These are phyloP conservation scores for Ptychochromis oligacanthus DNA, from an alignment of 2,113 vertebrate species.

Conservation along the genomic window DNA sequence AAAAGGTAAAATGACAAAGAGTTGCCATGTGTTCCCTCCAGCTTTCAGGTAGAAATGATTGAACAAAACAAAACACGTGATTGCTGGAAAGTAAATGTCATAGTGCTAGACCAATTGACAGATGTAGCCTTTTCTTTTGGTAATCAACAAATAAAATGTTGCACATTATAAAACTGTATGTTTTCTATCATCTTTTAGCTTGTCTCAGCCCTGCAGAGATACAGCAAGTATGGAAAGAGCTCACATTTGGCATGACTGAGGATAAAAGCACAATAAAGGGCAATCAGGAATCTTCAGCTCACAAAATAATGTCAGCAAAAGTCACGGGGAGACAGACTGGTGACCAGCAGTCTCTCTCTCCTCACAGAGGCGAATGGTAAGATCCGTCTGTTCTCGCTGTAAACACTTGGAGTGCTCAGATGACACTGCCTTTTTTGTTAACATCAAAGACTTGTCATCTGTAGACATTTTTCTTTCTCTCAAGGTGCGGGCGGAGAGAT, in stretches of 20 bases:
- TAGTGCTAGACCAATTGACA: background rate
- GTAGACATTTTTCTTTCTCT: constrained; percentile 23
- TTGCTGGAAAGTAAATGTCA: no score
- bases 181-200: background rate
- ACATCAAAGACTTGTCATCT: constrained; percentile 61
- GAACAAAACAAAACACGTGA: no score
- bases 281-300: constrained; percentile 70
- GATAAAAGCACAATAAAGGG: constrained; percentile 17
- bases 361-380: constrained; percentile 48
- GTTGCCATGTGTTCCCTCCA: no score
- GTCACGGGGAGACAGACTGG: constrained; percentile 69
- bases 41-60: no score
- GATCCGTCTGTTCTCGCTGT: background rate
- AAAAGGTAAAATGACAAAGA: no score
- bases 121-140: background rate
- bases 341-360: constrained; percentile 30
- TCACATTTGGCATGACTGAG: constrained; percentile 77
- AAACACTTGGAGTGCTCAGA: background rate
- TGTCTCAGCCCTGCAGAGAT: constrained; percentile 84
- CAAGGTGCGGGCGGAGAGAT: constrained; percentile 5
- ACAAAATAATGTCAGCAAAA: constrained; percentile 84
- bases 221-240: constrained; percentile 92
- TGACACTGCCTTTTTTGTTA: constrained; percentile 27
- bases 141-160: background rate
- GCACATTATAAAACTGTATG: background rate